These are phyloP conservation scores for Orthonychiurus folsomi DNA, from an alignment of 2,888 invertebrate species.

Conservation along the genomic window DNA sequence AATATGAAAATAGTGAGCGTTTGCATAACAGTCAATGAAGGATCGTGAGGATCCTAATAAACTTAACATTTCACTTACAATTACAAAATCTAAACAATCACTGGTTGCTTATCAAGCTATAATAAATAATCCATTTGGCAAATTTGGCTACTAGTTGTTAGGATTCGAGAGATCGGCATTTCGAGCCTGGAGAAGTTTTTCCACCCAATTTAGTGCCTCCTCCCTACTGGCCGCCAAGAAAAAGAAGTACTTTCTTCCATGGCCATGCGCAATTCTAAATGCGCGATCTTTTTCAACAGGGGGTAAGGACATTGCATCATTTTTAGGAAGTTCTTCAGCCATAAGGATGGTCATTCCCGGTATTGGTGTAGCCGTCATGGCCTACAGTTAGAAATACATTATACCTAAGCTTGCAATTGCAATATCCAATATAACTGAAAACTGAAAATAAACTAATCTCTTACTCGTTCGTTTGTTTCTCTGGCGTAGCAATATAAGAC, in stretches of 20 bases:
- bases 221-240: slow-evolving; percentile 31
- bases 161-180: slow-evolving; percentile 32
- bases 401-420: neutral
- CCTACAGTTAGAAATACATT: slow-evolving; percentile 41
- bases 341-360: slow-evolving; percentile 51
- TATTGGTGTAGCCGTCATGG: slow-evolving; percentile 53
- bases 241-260: slow-evolving; percentile 36
- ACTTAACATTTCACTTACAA: too few relatives aligned
- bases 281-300: slow-evolving; percentile 31
- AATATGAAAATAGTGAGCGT: too few relatives aligned
- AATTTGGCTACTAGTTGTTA: too few relatives aligned
- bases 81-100: too few relatives aligned
- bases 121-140: too few relatives aligned
- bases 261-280: slow-evolving; percentile 35
- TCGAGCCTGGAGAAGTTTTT: slow-evolving; percentile 31
- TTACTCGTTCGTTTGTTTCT: slow-evolving; percentile 34
- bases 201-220: slow-evolving; percentile 32
- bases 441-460: neutral
- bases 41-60: too few relatives aligned
- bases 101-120: too few relatives aligned
- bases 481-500: slow-evolving; percentile 48
- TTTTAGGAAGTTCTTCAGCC: slow-evolving; percentile 40
- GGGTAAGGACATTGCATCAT: slow-evolving; percentile 28
- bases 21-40: too few relatives aligned
- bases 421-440: neutral